Conservation (phyloP, 2,113 vertebrate genomes). For the Machaerirhynchus nigripectus region DNA sequence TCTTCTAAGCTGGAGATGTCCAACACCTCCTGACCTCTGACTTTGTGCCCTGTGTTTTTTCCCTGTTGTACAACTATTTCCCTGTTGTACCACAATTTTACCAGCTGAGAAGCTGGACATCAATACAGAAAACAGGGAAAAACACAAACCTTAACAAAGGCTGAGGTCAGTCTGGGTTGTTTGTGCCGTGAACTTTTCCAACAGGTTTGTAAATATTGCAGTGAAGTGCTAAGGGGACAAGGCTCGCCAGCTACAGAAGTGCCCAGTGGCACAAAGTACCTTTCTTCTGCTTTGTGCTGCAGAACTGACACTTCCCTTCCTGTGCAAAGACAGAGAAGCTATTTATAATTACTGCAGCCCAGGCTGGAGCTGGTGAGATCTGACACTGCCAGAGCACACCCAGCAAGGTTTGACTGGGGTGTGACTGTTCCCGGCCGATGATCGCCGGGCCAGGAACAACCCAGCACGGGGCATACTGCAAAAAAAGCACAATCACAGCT, state of each 20-base stretch:
- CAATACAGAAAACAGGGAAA: not conserved
- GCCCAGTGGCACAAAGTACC: not conserved
- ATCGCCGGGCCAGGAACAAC: not conserved
- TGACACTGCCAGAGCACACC: not conserved
- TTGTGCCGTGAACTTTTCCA: not conserved
- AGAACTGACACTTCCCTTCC: not conserved
- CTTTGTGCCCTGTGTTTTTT: not conserved
- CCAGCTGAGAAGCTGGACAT: not conserved
- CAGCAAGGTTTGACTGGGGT: not conserved
- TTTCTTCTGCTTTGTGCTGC: not conserved
- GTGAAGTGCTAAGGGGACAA: not conserved
- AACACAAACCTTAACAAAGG: not conserved
- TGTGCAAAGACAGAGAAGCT: not conserved
- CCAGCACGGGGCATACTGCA: no score
- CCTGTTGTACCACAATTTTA: not conserved
- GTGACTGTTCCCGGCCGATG: not conserved
- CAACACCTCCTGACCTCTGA: not conserved
- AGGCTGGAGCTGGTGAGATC: not conserved
- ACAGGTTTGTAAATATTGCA: not conserved
- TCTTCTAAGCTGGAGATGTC: not conserved
- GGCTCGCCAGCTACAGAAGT: not conserved
- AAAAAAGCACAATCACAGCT: not conserved
- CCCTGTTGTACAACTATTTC: not conserved
- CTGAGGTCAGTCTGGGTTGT: not conserved
- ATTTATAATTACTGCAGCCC: not conserved